These are phyloP conservation scores for Cyrtodaria siliqua DNA, from an alignment of 2,888 invertebrate species.

Conservation along the genomic window DNA sequence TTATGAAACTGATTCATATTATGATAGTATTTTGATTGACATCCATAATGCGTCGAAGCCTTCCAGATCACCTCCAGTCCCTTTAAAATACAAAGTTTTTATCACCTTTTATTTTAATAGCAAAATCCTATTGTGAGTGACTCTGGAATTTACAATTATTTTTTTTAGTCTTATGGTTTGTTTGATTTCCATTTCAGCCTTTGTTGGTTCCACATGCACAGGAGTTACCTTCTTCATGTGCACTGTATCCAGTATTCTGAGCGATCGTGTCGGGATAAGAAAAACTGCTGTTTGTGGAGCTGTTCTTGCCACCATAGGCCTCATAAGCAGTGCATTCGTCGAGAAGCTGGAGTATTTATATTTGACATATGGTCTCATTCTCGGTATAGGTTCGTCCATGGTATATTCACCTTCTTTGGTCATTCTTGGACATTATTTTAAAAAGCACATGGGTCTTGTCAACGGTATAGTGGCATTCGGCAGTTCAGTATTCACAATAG, in stretches of 20 bases:
- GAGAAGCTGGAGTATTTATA: conserved; percentile 91
- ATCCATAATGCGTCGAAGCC: too few species aligned
- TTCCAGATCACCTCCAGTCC: too few species aligned
- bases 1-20: too few species aligned
- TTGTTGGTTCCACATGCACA: conserved; percentile 95
- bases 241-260: conserved; percentile 94
- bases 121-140: too few species aligned
- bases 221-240: conserved; percentile 96
- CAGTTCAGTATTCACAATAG: conserved; percentile 94
- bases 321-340: conserved; percentile 93
- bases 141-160: too few species aligned
- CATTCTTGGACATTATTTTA: conserved; percentile 97
- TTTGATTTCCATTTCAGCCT: conserved; percentile 89
- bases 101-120: too few species aligned
- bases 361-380: conserved; percentile 95
- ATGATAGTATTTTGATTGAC: too few species aligned
- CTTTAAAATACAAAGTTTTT: too few species aligned
- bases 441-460: conserved; percentile 92
- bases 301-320: conserved; percentile 91
- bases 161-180: too few species aligned
- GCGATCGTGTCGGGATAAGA: conserved; percentile 94
- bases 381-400: conserved; percentile 95
- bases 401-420: conserved; percentile 97
- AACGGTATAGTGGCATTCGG: conserved; percentile 97
- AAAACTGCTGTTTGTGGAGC: conserved; percentile 94